Evolutionary conservation across 2,888 invertebrate species (phyloP).

Genomic region (Hirtodrosophila trivittata): DNA sequence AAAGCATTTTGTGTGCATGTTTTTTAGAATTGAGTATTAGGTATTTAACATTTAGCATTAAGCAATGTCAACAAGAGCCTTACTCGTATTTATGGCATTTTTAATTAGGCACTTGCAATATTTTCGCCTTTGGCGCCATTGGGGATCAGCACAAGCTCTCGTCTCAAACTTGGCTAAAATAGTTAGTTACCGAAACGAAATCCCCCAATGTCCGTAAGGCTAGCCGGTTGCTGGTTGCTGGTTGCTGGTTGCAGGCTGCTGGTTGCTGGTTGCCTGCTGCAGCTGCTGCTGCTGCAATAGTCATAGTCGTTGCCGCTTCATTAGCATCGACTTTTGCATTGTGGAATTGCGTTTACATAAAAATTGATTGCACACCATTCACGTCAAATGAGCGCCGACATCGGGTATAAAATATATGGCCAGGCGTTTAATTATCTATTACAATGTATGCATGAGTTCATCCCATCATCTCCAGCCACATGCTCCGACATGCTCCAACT

Average conservation of each 20-base stretch:
- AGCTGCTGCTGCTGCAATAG: slow-evolving; percentile 5
- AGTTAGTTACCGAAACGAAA: slow-evolving; percentile 19
- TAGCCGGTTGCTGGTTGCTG: slow-evolving; percentile 30
- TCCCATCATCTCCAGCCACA: slow-evolving; percentile 6
- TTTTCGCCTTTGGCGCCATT: slow-evolving; percentile 46
- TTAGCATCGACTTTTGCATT: slow-evolving; percentile 68
- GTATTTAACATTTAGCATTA: slow-evolving; percentile 24
- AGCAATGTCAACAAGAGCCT: slow-evolving; percentile 44
- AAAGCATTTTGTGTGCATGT: slow-evolving; percentile 31
- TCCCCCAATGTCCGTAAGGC: slow-evolving; percentile 55
- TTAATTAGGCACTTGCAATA: slow-evolving; percentile 62
- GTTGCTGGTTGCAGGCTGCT: not conserved
- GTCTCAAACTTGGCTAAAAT: slow-evolving; percentile 38
- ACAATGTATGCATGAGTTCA: slow-evolving; percentile 44
- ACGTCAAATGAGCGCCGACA: slow-evolving; percentile 51
- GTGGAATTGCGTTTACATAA: slow-evolving; percentile 65
- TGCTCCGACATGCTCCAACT: slow-evolving; percentile 9
- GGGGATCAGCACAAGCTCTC: slow-evolving; percentile 38
- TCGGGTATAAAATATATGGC: slow-evolving; percentile 53
- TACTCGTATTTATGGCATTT: slow-evolving; percentile 64
- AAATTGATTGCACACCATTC: slow-evolving; percentile 63
- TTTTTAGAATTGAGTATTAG: slow-evolving; percentile 28
- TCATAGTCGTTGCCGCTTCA: slow-evolving; percentile 50
- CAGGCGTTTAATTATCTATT: slow-evolving; percentile 59
- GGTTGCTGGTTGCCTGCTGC: slow-evolving; percentile 3